Evolutionary conservation across 92 coral and sea anemone species (phyloP), one percentile per base, ranked within the genome.

Genomic region (Umimayanthus kanabou): DNA sequence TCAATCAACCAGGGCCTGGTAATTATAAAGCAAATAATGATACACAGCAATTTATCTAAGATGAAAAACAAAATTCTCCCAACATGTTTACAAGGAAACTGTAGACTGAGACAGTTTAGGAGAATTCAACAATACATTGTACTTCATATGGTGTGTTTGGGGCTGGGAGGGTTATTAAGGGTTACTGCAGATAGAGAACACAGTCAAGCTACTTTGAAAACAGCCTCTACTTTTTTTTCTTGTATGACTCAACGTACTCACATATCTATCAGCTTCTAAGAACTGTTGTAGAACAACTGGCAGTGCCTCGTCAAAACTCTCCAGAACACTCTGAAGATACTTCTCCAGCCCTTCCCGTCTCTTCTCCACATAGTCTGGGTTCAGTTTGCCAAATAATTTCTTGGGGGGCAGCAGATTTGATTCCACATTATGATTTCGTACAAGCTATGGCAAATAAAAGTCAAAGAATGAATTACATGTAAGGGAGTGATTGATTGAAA

Each of bases 361-460:
- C 73, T 92, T 92, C 79, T 97, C 99, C 83, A 97, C 92, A 87
- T 95, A 93, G 29, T 93, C 94, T 50, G 96, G 92, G 39, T 97
- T 91, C 47, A 93, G 93, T 39, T 94, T 92, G 33, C 99, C 99
- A 91, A 97, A 89, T 58, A 28, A 84, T 75, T 97, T 97, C 95
- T 97, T 97, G 6, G 98, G 99, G 33, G 99, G 99, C 50, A 97
- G 76, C 55, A 94, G 85, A 26, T 74, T 85, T 65, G 39, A 83
- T 15, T 92, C 88, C 22, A 95, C 81, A 55, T 89, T 88, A 58
- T 90, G 85, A 49, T 85, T 89, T 80, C 70, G 92, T 4, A 96
- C 92, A 82, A 97, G 95, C 99, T 97, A 79, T 20, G 22, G 28
- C 20, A 9, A 20, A 26, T 33, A 5, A 76, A 45, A 23, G 15